Evolutionary conservation across 1,140 invertebrate species (phyloP), one percentile per base, ranked within the genome.

Genomic region (Phymastichus coffea): DNA sequence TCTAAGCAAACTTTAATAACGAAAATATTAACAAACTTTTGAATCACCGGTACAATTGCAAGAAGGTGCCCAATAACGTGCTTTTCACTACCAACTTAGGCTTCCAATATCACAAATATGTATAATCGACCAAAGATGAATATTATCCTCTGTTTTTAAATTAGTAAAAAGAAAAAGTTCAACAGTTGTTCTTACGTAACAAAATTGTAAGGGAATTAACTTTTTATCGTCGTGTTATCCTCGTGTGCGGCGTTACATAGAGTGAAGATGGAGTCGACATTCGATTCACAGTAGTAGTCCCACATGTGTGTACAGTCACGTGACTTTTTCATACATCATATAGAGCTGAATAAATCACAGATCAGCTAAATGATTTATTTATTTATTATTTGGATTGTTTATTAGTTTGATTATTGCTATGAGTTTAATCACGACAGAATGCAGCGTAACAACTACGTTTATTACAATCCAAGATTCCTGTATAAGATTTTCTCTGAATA

Each of bases 161-260:
- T 30, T 30, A 2, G 12, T 49, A 30, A 49, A 33, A 20, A 8
- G 23, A 8, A 30, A 52, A 46, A 20, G 37, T 22, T 28, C 35
- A 33, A 8, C 41, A 57, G 41, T 38, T 48, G 25, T 37, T 58
- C 46, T 64, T 64, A 61, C 58, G 38, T 64, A 64, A 55, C 28
- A 30, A 26, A 40, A 53, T 64, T 43, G 30, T 46, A 40, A 40
- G 15, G 48, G 25, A 19, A 23, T 57, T 26, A 17, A 57, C 12
- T 20, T n/a, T 47, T n/a, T 37, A 47, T 20, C 23, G 17, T 19
- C 40, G 26, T 40, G 23, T 6, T 35, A 25, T 48, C 54, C 44
- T 57, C 54, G 30, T 57, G 54, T 25, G 33, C n/a, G 28, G 28
- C 6, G 12, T 30, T 12, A 30, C 12, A 12, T 30, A 8, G 28